Evolutionary conservation across 2,888 invertebrate genomes (phyloP), one percentile per base, ranked within the genome.

Genomic region (Argyresthia albistria): DNA sequence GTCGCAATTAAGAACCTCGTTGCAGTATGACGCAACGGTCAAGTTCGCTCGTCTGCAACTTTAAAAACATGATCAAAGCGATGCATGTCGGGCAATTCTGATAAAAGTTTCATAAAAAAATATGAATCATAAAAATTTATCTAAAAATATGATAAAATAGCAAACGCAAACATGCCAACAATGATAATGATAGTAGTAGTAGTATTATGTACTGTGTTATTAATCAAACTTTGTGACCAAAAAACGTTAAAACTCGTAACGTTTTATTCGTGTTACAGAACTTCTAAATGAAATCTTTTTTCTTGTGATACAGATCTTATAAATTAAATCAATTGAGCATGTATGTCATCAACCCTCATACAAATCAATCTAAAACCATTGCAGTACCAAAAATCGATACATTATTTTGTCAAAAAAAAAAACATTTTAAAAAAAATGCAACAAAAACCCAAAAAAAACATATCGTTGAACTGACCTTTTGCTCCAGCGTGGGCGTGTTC

Each of bases 401-500:
- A 3, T 4, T 43, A 36, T 8, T 25, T 16, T 35, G 35, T 43
- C 15, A n/a, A 48, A 9, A n/a, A 8, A 42, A 39, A 39, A 50
- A 50, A 50, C 14, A 9, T 36, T 12, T 10, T n/a, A n/a, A 49
- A 4, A 35, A 35, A 48, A 48, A n/a, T n/a, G n/a, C n/a, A n/a
- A n/a, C n/a, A n/a, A n/a, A n/a, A n/a, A 7, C 25, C 12, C 10
- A 14, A 46, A 46, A 46, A 46, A 46, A 46, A 37, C 8, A 39
- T n/a, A 39, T n/a, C n/a, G n/a, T 9, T 35, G 11, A 46, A 59
- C 71, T 56, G 16, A 94, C 93, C 91, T 95, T 93, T 70, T 97
- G 95, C 58, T 94, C 92, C 56, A 90, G 79, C 4, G 90, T 92
- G 0, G 98, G 97, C 67, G 92, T 93, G 58, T 92, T 89, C 8